Evolutionary conservation across 2,113 vertebrate species (phyloP).

Genomic region (Uropsilus gracilis): DNA sequence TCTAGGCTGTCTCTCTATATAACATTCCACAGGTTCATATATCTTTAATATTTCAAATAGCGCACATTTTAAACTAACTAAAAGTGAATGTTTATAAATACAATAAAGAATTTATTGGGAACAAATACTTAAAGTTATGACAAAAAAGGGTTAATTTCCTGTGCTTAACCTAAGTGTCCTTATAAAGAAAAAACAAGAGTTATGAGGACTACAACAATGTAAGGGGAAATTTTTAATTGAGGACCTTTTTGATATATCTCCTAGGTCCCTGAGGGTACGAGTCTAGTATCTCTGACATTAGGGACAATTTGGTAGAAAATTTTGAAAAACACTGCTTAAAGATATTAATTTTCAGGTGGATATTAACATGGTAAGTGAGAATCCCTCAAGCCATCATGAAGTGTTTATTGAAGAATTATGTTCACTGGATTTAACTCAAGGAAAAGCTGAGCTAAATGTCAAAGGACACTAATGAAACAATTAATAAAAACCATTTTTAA

Average conservation of each 20-base stretch:
- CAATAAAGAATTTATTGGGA: background rate
- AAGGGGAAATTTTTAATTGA: no score
- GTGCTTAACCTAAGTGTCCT: background rate
- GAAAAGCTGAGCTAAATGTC: no score
- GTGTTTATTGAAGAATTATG: background rate
- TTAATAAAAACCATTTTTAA: no score
- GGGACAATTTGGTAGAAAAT: background rate
- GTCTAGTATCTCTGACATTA: background rate
- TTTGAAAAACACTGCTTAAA: background rate
- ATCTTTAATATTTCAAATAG: background rate
- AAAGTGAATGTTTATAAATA: background rate
- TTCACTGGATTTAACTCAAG: background rate
- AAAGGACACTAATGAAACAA: no score
- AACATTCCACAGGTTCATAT: background rate
- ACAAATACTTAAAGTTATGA: background rate
- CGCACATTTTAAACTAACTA: background rate
- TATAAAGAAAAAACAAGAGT: background rate
- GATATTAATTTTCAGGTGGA: background rate
- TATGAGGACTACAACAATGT: no score
- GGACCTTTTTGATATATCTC: background rate
- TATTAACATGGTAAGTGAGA: background rate
- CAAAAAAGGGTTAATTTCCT: background rate
- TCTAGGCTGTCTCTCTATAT: background rate
- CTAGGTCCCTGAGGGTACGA: background rate
- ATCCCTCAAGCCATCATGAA: background rate